These are phyloP conservation scores for Mastomys natalensis DNA, from an alignment of 2,113 vertebrate genomes.

Conservation along the genomic window DNA sequence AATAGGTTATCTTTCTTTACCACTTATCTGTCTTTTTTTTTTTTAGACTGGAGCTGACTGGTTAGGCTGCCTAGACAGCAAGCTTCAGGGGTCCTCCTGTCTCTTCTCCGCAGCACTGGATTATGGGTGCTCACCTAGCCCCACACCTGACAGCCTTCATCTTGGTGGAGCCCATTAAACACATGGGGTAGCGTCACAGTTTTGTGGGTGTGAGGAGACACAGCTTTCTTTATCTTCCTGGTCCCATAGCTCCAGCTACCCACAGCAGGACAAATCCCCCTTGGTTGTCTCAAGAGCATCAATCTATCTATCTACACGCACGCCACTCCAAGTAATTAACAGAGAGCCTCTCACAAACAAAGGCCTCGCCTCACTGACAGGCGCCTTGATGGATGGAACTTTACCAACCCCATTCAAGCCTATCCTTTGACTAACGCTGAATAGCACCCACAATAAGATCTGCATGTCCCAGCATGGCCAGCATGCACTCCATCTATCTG, in stretches of 20 bases:
- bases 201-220: background rate
- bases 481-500: background rate
- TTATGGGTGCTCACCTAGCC: background rate
- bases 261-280: background rate
- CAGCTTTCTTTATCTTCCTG: background rate
- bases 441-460: background rate
- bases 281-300: background rate
- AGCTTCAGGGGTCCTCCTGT: background rate
- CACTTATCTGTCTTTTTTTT: background rate
- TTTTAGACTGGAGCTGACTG: background rate
- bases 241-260: background rate
- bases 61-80: background rate
- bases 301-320: background rate
- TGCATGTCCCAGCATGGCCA: background rate
- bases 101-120: background rate
- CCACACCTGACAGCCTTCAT: background rate
- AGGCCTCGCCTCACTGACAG: background rate
- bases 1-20: no score
- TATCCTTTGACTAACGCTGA: background rate
- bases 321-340: background rate
- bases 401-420: background rate
- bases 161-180: background rate
- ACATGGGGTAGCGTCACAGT: background rate
- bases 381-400: background rate
- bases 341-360: conserved; percentile 16